These are phyloP conservation scores for Zosterops lateralis DNA, from an alignment of 2,113 vertebrate genomes.

Conservation along the genomic window DNA sequence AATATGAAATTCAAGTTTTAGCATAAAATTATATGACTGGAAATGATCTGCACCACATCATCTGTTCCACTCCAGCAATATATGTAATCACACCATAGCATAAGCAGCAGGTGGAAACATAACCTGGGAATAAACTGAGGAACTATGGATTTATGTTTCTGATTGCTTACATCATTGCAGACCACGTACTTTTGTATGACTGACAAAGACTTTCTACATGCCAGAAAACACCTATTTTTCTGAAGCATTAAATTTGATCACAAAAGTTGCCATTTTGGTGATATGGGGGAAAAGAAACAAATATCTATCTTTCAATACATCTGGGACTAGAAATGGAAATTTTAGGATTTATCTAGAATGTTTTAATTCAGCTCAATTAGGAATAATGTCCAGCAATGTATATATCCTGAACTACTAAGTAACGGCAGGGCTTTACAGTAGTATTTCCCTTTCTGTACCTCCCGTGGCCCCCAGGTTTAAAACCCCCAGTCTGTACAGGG, in stretches of 20 bases:
- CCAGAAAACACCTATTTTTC: neutral
- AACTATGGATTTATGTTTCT: neutral
- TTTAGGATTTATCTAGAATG: neutral
- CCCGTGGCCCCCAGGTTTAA: fast-evolving
- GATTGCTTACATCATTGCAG: neutral
- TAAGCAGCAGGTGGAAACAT: neutral
- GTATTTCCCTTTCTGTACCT: neutral
- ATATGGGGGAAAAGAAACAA: neutral
- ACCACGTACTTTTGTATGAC: neutral
- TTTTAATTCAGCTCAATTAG: neutral
- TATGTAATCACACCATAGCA: neutral
- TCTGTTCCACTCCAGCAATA: neutral
- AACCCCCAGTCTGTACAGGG: neutral
- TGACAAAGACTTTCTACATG: neutral
- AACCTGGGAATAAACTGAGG: neutral
- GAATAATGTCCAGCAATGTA: neutral
- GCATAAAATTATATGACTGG: neutral
- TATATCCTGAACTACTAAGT: neutral
- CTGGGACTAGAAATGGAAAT: neutral
- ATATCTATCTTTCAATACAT: fast-evolving
- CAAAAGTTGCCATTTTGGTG: neutral
- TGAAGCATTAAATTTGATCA: neutral
- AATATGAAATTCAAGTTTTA: neutral
- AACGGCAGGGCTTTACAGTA: neutral
- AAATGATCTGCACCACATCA: neutral